Evolutionary conservation across 2,113 vertebrate species (phyloP), one percentile per base, ranked within the genome.

Genomic region (Benitochromis conjunctus): DNA sequence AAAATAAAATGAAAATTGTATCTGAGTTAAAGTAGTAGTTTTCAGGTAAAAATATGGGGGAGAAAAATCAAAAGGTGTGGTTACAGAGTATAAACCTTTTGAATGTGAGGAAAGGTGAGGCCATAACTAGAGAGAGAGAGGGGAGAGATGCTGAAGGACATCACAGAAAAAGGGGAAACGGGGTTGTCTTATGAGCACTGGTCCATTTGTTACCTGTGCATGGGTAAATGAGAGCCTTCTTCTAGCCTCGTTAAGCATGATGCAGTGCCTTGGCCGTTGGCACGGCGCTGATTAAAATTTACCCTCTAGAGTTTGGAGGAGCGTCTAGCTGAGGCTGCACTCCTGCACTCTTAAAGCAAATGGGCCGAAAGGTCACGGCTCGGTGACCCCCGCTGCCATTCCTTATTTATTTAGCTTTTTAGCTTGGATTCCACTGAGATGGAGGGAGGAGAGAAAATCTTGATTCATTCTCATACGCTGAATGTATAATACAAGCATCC

Each of bases 261-360:
- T 93, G 81, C 94, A 94, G 84, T 79, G 88, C 91, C 91, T 71
- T 79, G 26, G 69, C 86, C 84, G 64, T 29, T 55, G 82, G 89
- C 90, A 19, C 87, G 16, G 51, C 16, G 86, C 93, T 95, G 94
- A 95, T 96, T 96, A 93, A 92, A 95, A 95, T 94, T 90, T 87
- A 54, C 86, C 90, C 88, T 92, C 69, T 51, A 69, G 86, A 87
- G 88, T 91, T 88, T 21, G 38, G 36, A 16, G 60, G 82, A 64
- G 82, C 66, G n/a, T 83, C 87, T 62, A 79, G 92, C 92, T 92
- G 93, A 94, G 83, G 86, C 87, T 85, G 89, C 88, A 88, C 90
- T 94, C 90, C 58, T 92, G 89, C 81, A 34, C 64, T 87, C 66
- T 46, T 81, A 53, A 71, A 93, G 92, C 91, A 87, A 95, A 90